Evolutionary conservation across 2,888 invertebrate genomes (phyloP), one percentile per base, ranked within the genome.

Genomic region (Phyllotreta cruciferae): DNA sequence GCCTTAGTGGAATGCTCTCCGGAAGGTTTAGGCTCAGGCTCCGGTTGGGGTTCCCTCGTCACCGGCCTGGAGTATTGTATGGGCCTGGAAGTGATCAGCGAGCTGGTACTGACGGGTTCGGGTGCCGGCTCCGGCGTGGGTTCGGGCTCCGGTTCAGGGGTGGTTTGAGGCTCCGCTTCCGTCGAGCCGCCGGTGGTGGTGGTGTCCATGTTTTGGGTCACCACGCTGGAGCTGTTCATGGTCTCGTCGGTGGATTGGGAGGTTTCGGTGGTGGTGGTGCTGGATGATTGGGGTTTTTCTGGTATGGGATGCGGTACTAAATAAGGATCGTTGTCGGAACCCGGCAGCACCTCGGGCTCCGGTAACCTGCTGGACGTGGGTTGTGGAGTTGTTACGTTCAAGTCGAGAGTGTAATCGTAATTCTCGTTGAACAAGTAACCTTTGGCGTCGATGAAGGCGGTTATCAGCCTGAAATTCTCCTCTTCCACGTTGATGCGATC

Each of bases 391-490:
- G 52, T 58, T 4, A 14, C 45, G 34, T 55, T 64, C 6, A 41
- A 62, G 11, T 64, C 66, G 8, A 62, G 57, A 36, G 63, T 64
- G 49, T 75, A 74, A 38, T 69, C 70, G 54, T 71, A 74, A n/a
- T 66, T 63, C 53, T 76, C 73, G n/a, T 76, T 83, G 71, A 85
- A 87, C 68, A 89, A 83, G 79, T 91, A 91, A 74, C 86, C 89
- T 76, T 85, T 86, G 24, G 85, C 82, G 0, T 87, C 87, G 6
- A 85, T 84, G 66, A 85, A 83, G 0, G 86, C 86, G 62, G 86
- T 83, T 66, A 90, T 79, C 64, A 91, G 84, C 64, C 91, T 84
- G 77, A 88, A 91, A 79, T 91, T 91, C 10, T 86, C 83, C 72
- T 86, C 85, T 57, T 80, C 83, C 13, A 83, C 71, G 67, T 87